Conservation (phyloP, 2,113 vertebrate genomes). For the Chlamydotis undulata region DNA sequence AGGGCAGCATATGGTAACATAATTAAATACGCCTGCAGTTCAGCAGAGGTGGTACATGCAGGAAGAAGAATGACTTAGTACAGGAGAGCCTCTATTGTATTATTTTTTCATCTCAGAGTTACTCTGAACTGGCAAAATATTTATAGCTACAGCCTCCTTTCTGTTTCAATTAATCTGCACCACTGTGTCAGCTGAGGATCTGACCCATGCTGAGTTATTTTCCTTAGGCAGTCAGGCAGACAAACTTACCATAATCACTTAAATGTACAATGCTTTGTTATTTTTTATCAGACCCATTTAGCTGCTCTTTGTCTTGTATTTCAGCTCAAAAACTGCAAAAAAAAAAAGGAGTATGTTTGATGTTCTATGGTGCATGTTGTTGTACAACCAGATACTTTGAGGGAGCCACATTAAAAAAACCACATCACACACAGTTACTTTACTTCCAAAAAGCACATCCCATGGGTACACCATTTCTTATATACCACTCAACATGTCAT, state of each 20-base stretch:
- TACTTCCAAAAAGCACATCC: neutral
- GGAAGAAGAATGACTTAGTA: neutral
- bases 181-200: neutral
- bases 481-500: neutral
- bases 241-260: neutral
- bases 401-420: neutral
- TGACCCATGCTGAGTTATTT: neutral
- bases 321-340: neutral
- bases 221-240: neutral
- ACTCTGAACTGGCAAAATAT: conserved; percentile 9
- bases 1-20: neutral
- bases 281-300: neutral
- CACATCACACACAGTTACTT: neutral
- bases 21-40: conserved; percentile 40
- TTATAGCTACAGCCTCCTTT: neutral
- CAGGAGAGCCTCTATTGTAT: neutral
- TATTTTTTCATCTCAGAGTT: neutral
- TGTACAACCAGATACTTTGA: neutral
- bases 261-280: neutral
- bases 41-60: neutral
- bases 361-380: neutral
- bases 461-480: neutral
- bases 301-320: neutral
- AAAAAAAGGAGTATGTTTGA: neutral
- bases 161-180: neutral